These are phyloP conservation scores for Agrochola lychnidis DNA, from an alignment of 2,888 invertebrate species.

Conservation along the genomic window DNA sequence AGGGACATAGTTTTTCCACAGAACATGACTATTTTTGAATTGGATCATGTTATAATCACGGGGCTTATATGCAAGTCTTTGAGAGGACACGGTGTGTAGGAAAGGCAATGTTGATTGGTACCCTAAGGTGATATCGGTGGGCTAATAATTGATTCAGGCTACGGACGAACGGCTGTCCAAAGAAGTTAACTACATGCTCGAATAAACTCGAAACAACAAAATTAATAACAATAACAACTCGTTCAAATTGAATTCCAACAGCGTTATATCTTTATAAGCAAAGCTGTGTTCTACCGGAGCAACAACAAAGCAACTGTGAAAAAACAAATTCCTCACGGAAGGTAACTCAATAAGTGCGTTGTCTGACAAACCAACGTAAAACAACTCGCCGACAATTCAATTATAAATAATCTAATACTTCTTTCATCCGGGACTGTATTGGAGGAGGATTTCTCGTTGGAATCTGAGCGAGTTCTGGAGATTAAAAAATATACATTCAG, in stretches of 20 bases:
- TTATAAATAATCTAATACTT: slow-evolving; percentile 72
- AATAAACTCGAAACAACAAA: slow-evolving; percentile 8
- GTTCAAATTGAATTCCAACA: slow-evolving; percentile 41
- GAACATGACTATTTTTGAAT: background rate
- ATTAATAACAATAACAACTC: slow-evolving; percentile 16
- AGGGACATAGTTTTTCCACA: background rate
- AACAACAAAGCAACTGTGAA: slow-evolving; percentile 39
- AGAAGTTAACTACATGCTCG: background rate
- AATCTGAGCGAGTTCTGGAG: slow-evolving; percentile 3
- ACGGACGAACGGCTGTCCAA: background rate
- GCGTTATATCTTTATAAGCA: slow-evolving; percentile 43
- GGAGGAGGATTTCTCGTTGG: slow-evolving; percentile 23
- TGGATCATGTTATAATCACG: background rate
- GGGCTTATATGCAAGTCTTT: background rate
- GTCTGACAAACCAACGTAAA: slow-evolving; percentile 64
- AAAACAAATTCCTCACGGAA: slow-evolving; percentile 58
- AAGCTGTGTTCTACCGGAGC: slow-evolving; percentile 32
- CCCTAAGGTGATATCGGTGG: background rate
- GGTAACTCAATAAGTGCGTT: slow-evolving; percentile 63
- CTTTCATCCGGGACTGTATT: slow-evolving; percentile 55
- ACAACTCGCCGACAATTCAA: slow-evolving; percentile 66
- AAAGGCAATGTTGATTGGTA: background rate
- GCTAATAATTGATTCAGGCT: background rate
- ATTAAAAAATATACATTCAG: slow-evolving; percentile 25
- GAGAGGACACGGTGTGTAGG: too few species aligned